Conservation (phyloP, 1,140 invertebrate genomes). For the Drosophila albomicans region DNA sequence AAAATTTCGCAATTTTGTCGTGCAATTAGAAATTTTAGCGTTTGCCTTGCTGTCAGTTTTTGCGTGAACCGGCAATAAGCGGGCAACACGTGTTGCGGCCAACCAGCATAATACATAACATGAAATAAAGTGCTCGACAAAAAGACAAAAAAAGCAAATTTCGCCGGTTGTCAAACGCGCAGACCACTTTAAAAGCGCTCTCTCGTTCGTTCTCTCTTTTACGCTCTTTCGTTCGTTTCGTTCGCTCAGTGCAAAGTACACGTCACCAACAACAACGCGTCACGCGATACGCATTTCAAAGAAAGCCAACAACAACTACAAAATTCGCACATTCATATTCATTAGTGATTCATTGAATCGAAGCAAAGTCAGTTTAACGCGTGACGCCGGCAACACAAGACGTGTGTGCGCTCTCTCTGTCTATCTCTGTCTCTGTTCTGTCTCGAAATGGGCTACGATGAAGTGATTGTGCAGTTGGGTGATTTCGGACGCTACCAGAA, state of each 20-base stretch:
- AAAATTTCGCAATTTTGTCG: too few relatives aligned
- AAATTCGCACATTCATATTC: conserved; percentile 3
- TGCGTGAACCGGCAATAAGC: background rate
- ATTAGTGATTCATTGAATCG: conserved; percentile 28
- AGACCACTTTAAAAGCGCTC: too few relatives aligned
- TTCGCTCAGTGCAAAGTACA: conserved; percentile 37
- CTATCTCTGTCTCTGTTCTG: too few relatives aligned
- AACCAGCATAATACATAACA: background rate
- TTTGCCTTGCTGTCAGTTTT: too few relatives aligned
- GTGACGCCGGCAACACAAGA: conserved; percentile 3
- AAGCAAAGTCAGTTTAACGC: conserved; percentile 4
- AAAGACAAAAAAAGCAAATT: too few relatives aligned
- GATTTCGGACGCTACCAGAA: conserved; percentile 91
- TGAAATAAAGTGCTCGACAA: too few relatives aligned
- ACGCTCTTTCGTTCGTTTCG: background rate
- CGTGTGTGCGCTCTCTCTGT: background rate
- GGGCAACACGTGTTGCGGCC: conserved; percentile 43
- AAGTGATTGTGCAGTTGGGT: conserved; percentile 89
- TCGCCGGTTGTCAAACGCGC: background rate
- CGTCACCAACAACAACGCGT: conserved; percentile 32
- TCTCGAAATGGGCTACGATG: conserved; percentile 89
- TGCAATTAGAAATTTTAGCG: too few relatives aligned
- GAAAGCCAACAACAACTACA: background rate
- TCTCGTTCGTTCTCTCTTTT: too few relatives aligned
- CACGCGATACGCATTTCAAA: conserved; percentile 33